Evolutionary conservation across 1,140 invertebrate species (phyloP).

Genomic region (Eumaeus atala): DNA sequence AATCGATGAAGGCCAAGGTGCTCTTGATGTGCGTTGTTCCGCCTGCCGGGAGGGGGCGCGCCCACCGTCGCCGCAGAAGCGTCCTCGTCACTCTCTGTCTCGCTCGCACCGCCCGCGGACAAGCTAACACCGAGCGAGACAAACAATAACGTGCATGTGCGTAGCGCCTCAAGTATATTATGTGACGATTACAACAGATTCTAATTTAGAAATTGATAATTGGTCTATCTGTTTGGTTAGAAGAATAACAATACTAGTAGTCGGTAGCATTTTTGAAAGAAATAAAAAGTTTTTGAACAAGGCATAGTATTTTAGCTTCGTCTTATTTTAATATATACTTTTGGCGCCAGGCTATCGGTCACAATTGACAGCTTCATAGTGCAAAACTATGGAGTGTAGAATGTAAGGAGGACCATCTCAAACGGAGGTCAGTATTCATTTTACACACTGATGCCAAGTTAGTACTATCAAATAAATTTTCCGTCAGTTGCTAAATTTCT

Average conservation of each 20-base stretch:
- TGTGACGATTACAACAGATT: too few relatives aligned
- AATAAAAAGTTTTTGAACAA: background rate
- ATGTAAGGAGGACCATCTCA: background rate
- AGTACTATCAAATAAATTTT: too few relatives aligned
- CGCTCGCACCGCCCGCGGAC: constrained; percentile 53
- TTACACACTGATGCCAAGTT: too few relatives aligned
- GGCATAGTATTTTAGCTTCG: background rate
- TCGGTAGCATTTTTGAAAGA: too few relatives aligned
- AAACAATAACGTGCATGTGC: constrained; percentile 23
- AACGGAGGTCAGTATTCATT: too few relatives aligned
- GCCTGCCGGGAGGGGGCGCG: constrained; percentile 34
- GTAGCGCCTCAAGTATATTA: constrained; percentile 2
- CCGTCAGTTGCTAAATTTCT: too few relatives aligned
- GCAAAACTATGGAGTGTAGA: constrained; percentile 8
- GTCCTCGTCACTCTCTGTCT: constrained; percentile 65
- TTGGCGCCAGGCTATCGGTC: background rate
- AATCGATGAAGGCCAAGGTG: constrained; percentile 51
- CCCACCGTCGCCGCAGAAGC: constrained; percentile 42
- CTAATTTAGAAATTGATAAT: too few relatives aligned
- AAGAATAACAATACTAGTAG: too few relatives aligned
- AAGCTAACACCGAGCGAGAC: constrained; percentile 57
- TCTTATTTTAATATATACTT: background rate
- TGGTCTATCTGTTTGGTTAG: too few relatives aligned
- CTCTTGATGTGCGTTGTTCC: constrained; percentile 51
- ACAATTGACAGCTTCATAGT: constrained; percentile 5